Evolutionary conservation across 2,888 invertebrate genomes (phyloP).

Genomic region (Beris morrisii): DNA sequence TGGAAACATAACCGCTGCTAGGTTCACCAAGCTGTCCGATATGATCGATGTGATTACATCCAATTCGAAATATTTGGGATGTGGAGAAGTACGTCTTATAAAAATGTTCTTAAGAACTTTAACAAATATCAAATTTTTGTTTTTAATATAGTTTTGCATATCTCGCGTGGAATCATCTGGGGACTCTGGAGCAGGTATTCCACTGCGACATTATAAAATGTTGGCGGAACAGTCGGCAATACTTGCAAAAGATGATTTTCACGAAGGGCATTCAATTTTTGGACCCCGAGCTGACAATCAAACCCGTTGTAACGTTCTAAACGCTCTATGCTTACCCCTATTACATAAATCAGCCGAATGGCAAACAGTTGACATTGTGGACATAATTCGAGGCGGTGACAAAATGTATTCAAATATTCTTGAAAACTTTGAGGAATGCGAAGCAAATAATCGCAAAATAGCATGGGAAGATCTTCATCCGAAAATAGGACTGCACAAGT

Average conservation of each 20-base stretch:
- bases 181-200: conserved; percentile 49
- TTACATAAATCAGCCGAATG: conserved; percentile 41
- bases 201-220: conserved; percentile 53
- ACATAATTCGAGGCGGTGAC: conserved; percentile 43
- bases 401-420: conserved; percentile 39
- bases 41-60: conserved; percentile 40
- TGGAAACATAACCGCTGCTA: conserved; percentile 39
- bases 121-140: background rate
- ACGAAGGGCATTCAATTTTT: conserved; percentile 42
- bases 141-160: conserved; percentile 23
- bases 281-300: conserved; percentile 41
- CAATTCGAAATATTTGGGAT: conserved; percentile 41
- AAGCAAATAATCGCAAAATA: conserved; percentile 16
- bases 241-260: conserved; percentile 44
- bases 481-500: conserved; percentile 41
- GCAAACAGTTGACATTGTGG: conserved; percentile 41
- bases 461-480: conserved; percentile 33
- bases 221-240: conserved; percentile 54
- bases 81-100: conserved; percentile 34
- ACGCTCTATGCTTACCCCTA: conserved; percentile 39
- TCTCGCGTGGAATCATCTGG: conserved; percentile 20
- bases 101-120: background rate
- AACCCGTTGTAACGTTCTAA: conserved; percentile 42
- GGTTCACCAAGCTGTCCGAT: conserved; percentile 39
- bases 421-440: conserved; percentile 17